Evolutionary conservation across 2,888 invertebrate species (phyloP).

Genomic region (Biston betularia): DNA sequence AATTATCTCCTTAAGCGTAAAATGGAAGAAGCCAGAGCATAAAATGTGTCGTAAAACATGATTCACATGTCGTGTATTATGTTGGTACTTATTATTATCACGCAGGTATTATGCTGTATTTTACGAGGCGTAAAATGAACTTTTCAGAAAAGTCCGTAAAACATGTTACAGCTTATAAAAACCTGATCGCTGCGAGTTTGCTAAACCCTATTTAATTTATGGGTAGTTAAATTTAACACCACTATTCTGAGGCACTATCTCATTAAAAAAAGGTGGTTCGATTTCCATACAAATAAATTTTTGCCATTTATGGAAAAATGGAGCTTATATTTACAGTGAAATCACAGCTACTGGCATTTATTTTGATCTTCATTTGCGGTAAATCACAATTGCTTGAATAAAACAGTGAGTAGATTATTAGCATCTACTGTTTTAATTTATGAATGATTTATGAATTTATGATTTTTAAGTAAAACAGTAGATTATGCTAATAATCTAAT

Average conservation of each 20-base stretch:
- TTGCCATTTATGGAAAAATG: no score
- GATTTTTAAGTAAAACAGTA: no score
- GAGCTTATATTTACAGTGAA: no score
- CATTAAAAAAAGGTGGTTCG: constrained; percentile 1
- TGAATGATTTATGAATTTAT: no score
- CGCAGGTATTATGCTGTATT: constrained; percentile 67
- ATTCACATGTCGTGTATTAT: constrained; percentile 63
- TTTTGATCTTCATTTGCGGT: no score
- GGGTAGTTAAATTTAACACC: constrained; percentile 12
- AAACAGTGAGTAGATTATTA: no score
- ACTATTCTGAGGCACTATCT: neutral
- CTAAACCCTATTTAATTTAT: constrained; percentile 23
- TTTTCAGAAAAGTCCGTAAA: constrained; percentile 53
- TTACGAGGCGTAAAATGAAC: constrained; percentile 71
- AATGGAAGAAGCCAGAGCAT: constrained; percentile 63
- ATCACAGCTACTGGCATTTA: no score
- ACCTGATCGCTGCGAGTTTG: constrained; percentile 26
- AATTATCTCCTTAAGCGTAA: constrained; percentile 62
- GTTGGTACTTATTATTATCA: constrained; percentile 60
- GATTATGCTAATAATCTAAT: no score
- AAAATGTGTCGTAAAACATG: constrained; percentile 70
- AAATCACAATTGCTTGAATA: no score
- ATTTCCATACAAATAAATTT: no score
- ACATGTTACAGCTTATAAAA: constrained; percentile 33
- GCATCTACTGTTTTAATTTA: no score